Evolutionary conservation across 2,888 invertebrate species (phyloP), one percentile per base, ranked within the genome.

Genomic region (Agrilus biguttatus): DNA sequence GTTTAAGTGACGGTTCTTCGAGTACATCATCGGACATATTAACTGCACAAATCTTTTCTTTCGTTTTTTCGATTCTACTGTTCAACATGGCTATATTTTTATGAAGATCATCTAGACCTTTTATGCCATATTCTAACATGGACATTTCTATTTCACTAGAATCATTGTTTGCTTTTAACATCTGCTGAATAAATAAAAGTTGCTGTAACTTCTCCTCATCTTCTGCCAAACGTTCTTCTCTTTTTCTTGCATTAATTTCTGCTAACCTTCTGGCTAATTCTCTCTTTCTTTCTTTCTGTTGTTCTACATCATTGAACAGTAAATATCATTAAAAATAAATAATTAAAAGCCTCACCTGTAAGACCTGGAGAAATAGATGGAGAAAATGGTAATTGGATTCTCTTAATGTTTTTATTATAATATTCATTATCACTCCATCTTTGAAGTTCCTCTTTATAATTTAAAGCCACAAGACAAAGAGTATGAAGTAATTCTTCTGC

Each of bases 181-280:
- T 67, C 52, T 83, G 87, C 63, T 87, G 81, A 45, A 90, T 74
- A 37, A 80, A 76, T 39, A 82, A 66, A 28, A 92, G 64, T 52
- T 85, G 80, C 55, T 79, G 79, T 33, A 93, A 62, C 57, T 85
- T 85, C 51, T 90, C 86, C 59, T 92, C 90, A 58, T 93, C 92
- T 58, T 88, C 88, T 4, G 82, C 83, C 23, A 93, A 68, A 59
- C 86, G 80, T 61, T 92, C 91, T 56, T 87, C 85, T 49, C 92
- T 71, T 60, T 90, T 86, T 40, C 87, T 76, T 1, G 89, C 88
- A 62, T 92, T 92, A 41, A 92, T 86, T 67, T 93, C 92, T 39
- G 88, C 77, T 41, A 93, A 68, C 19, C 92, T 73, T 36, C 80
- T 72, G 0, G 91, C 88, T 60, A 92, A 74, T 61, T 92, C 92